Conservation (phyloP, 2,797 vertebrate genomes). For the Enteromius anoplus region DNA sequence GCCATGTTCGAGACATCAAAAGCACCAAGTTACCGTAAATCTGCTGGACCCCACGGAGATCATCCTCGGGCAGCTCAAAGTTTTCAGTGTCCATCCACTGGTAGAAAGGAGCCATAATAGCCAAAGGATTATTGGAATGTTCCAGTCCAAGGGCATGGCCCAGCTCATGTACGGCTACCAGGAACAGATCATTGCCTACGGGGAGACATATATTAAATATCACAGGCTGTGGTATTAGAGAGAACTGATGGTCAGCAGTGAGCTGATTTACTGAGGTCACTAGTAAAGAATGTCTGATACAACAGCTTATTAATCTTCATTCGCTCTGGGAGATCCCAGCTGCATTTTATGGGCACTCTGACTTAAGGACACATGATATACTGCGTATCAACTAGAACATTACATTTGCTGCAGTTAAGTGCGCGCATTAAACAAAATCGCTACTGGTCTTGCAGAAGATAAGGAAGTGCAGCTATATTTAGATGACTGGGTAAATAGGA, state of each 20-base stretch:
- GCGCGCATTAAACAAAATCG: slow-evolving; percentile 2
- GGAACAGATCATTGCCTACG: slow-evolving; percentile 93
- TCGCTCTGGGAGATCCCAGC: slow-evolving; percentile 32
- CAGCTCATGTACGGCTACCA: slow-evolving; percentile 93
- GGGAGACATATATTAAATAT: slow-evolving; percentile 36
- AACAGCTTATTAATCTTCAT: slow-evolving; percentile 28
- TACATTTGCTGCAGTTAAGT: slow-evolving; percentile 18
- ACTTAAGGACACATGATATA: slow-evolving; percentile 35
- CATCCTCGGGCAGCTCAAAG: slow-evolving; percentile 93
- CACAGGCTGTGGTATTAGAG: slow-evolving; percentile 23
- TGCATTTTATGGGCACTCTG: slow-evolving; percentile 30
- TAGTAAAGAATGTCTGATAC: slow-evolving; percentile 4
- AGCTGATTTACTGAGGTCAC: slow-evolving; percentile 27
- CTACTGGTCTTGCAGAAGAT: not conserved
- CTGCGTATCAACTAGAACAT: slow-evolving; percentile 4
- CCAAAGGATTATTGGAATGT: slow-evolving; percentile 93
- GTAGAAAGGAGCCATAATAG: slow-evolving; percentile 99
- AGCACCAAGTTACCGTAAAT: slow-evolving; percentile 86
- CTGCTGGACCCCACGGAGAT: slow-evolving; percentile 91
- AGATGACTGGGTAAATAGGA: slow-evolving; percentile 32
- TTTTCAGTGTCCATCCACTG: slow-evolving; percentile 98
- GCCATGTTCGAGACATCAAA: not conserved
- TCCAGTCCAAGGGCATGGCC: slow-evolving; percentile 94
- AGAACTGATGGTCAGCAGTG: slow-evolving; percentile 22
- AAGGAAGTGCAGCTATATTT: slow-evolving; percentile 28